Base-by-base conservation (phyloP, 2,113 vertebrate species). In the Paracanthobrama guichenoti region DNA sequence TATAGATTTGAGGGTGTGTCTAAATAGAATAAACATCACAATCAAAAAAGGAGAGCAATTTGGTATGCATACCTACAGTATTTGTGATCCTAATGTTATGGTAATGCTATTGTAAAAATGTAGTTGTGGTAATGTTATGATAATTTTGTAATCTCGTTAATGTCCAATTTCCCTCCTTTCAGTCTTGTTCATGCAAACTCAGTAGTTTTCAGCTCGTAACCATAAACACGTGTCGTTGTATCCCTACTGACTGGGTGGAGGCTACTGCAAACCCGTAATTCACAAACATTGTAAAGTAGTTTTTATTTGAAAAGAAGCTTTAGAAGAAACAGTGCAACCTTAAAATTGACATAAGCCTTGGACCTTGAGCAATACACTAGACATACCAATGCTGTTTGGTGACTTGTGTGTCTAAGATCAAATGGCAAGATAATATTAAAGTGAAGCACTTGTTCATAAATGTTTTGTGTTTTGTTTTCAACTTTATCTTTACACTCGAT, bases 131-230 rank as follows among this genome's bases (percentile, higher is more conserved):
- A n/a, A 71, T 71, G 69, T 42, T 71, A 44, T 71, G 67, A 2
- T 72, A 72, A 72, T 72, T 72, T 72, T 72, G 22, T 72, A 24
- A 72, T 69, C 66, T 24, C n/a, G 35, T 42, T 35, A 42, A 39
- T 39, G 35, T 13, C 20, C 67, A n/a, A 0, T 5, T 71, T 42
- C 11, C 31, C 18, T 71, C 67, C 67, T 71, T 42, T 22, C 35
- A 44, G 67, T 44, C 20, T 71, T 42, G 12, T 11, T 6, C 9
- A 39, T 39, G 16, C 16, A 42, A 44, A 72, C 35, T 39, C 8
- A 22, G 4, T 66, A 31, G 62, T 31, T 66, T 44, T 46, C 22
- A 44, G 39, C 69, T 72, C 6, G 5, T 13, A 67, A 67, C 28
- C 64, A 67, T 35, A 67, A 67, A 67, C 16, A 67, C 8, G 18